phyloP scores from a whole-genome alignment of 1,140 invertebrate species.

The Zaprionus ornatus region DNA sequence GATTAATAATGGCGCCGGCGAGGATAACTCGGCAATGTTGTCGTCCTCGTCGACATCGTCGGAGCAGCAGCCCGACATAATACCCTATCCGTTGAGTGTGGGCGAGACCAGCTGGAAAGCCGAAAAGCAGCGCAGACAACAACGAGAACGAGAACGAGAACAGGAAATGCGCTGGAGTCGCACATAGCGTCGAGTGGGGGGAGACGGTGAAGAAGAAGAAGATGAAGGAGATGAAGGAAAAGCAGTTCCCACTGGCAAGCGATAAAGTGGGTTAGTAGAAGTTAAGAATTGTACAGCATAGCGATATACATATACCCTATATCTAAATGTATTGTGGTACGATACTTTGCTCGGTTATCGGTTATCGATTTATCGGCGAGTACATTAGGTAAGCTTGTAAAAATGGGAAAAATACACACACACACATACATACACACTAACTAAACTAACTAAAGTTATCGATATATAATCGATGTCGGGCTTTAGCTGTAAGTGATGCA shows the following conservation, averaged over 20 bases:
- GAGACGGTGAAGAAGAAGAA: background rate
- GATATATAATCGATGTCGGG: background rate
- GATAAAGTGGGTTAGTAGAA: slow-evolving; percentile 48
- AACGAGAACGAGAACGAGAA: slow-evolving; percentile 23
- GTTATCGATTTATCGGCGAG: slow-evolving; percentile 13
- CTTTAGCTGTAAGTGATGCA: background rate
- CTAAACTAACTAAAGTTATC: background rate
- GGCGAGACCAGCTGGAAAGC: slow-evolving; percentile 67
- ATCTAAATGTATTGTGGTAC: slow-evolving; percentile 28
- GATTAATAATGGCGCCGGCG: slow-evolving; percentile 42
- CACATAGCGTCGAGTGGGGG: slow-evolving; percentile 61
- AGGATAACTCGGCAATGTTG: slow-evolving; percentile 37
- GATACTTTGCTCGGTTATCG: background rate
- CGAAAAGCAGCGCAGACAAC: slow-evolving; percentile 51
- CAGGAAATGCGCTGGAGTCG: slow-evolving; percentile 50
- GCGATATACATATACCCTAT: slow-evolving; percentile 59
- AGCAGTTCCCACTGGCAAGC: slow-evolving; percentile 36
- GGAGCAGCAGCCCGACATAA: slow-evolving; percentile 77
- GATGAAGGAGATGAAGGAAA: background rate
- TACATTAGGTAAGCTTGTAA: slow-evolving; percentile 48
- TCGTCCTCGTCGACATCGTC: slow-evolving; percentile 25
- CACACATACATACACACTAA: slow-evolving; percentile 7
- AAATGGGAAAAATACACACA: slow-evolving; percentile 12
- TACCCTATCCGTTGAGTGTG: slow-evolving; percentile 75
- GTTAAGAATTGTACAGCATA: slow-evolving; percentile 77